Percentiles rank a stretch among this genome's conserved stretches.
Evolutionary conservation across 2,113 vertebrate species (phyloP).

Genomic region (Cricetomys ansorgei): DNA sequence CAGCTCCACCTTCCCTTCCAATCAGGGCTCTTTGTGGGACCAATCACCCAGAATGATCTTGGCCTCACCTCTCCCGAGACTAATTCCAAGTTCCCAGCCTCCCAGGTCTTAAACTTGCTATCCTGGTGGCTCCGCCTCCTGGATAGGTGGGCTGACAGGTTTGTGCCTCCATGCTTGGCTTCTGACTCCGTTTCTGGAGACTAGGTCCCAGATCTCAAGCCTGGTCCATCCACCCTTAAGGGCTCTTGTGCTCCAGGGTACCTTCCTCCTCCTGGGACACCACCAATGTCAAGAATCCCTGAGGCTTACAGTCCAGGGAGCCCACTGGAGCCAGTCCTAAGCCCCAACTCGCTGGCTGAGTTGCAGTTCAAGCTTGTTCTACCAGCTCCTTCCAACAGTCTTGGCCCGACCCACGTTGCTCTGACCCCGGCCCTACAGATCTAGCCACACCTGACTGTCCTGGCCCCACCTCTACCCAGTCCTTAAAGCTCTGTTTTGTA

Average conservation of each 20-base stretch:
- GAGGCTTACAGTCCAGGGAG: background rate
- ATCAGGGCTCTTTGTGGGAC: background rate
- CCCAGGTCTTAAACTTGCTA: background rate
- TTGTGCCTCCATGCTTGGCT: background rate
- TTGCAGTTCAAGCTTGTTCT: fast-evolving
- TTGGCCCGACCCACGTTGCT: background rate
- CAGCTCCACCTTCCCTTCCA: too few relatives aligned
- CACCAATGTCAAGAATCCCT: background rate
- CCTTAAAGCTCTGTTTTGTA: background rate
- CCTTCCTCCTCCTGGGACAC: background rate
- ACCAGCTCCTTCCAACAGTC: background rate
- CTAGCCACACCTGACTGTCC: background rate
- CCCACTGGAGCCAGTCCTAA: background rate
- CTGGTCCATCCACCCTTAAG: background rate
- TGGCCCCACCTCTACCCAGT: background rate
- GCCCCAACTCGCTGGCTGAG: too few relatives aligned
- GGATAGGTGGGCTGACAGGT: background rate
- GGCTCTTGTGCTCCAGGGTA: background rate
- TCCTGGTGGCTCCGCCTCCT: background rate
- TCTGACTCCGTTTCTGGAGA: background rate
- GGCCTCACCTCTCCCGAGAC: background rate
- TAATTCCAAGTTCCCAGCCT: background rate
- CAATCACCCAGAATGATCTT: fast-evolving
- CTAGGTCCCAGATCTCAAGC: background rate
- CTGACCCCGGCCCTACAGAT: background rate